Evolutionary conservation across 2,888 invertebrate species (phyloP).

Genomic region (Dryomyza anilis): DNA sequence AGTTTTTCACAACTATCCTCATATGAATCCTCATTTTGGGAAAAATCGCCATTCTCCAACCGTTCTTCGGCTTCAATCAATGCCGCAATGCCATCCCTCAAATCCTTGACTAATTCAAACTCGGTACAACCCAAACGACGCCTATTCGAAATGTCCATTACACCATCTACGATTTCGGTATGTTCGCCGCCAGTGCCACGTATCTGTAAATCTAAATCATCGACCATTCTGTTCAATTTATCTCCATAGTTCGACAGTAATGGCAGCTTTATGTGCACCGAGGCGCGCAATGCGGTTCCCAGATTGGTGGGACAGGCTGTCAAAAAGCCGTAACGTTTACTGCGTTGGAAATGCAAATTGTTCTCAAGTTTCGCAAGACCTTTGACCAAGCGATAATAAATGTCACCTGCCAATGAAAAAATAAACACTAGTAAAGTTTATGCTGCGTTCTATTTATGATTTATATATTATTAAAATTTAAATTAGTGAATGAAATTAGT

Average conservation of each 20-base stretch:
- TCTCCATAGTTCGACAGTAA: slow-evolving; percentile 63
- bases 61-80: slow-evolving; percentile 67
- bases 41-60: slow-evolving; percentile 49
- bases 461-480: too few relatives aligned
- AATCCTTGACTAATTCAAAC: slow-evolving; percentile 66
- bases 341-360: slow-evolving; percentile 64
- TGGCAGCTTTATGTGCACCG: slow-evolving; percentile 72
- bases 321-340: slow-evolving; percentile 69
- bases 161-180: slow-evolving; percentile 66
- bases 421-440: too few relatives aligned
- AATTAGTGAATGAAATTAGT: too few relatives aligned
- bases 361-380: slow-evolving; percentile 64
- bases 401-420: slow-evolving; percentile 55
- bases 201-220: slow-evolving; percentile 65
- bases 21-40: too few relatives aligned
- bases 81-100: slow-evolving; percentile 68
- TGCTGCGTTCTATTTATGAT: too few relatives aligned
- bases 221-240: slow-evolving; percentile 66
- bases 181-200: slow-evolving; percentile 65
- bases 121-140: slow-evolving; percentile 69
- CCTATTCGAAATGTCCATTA: slow-evolving; percentile 71
- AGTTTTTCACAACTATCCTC: too few relatives aligned
- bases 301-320: slow-evolving; percentile 75
- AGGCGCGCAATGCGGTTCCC: slow-evolving; percentile 70
- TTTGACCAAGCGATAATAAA: slow-evolving; percentile 64